Conservation (phyloP, 2,113 vertebrate genomes). For the Notothenia rossii region DNA sequence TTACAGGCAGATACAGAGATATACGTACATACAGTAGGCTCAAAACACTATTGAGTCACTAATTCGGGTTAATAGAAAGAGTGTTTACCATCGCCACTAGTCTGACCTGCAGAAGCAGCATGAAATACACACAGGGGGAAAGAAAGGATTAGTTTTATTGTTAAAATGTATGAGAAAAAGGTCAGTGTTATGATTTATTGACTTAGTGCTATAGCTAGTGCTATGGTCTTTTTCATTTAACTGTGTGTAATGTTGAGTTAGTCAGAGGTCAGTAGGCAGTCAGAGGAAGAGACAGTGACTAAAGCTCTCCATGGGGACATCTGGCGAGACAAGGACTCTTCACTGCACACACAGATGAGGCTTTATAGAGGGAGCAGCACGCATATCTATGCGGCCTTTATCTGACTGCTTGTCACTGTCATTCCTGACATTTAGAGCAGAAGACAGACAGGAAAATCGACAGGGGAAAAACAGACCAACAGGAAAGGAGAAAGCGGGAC, state of each 20-base stretch:
- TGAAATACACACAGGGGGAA: slow-evolving; percentile 52
- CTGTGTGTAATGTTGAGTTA: slow-evolving; percentile 23
- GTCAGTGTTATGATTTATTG: neutral
- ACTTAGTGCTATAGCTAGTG: neutral
- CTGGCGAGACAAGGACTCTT: slow-evolving; percentile 76
- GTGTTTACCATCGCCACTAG: slow-evolving; percentile 83
- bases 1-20: slow-evolving; percentile 31
- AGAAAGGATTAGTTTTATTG: slow-evolving; percentile 55
- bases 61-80: slow-evolving; percentile 51
- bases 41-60: slow-evolving; percentile 18
- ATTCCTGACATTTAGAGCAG: slow-evolving; percentile 58
- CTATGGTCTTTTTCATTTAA: slow-evolving; percentile 10
- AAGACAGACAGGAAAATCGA: slow-evolving; percentile 20
- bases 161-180: neutral
- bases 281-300: slow-evolving; percentile 67
- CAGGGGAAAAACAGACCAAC: neutral
- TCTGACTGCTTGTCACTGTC: slow-evolving; percentile 47
- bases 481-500: neutral
- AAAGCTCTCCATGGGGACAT: slow-evolving; percentile 75
- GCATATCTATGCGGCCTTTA: slow-evolving; percentile 64
- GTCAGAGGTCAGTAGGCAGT: slow-evolving; percentile 59
- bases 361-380: slow-evolving; percentile 65
- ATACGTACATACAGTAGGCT: neutral
- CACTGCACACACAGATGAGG: slow-evolving; percentile 70
- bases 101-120: slow-evolving; percentile 76